Evolutionary conservation across 2,888 invertebrate species (phyloP).

Genomic region (Stenodema calcarata): DNA sequence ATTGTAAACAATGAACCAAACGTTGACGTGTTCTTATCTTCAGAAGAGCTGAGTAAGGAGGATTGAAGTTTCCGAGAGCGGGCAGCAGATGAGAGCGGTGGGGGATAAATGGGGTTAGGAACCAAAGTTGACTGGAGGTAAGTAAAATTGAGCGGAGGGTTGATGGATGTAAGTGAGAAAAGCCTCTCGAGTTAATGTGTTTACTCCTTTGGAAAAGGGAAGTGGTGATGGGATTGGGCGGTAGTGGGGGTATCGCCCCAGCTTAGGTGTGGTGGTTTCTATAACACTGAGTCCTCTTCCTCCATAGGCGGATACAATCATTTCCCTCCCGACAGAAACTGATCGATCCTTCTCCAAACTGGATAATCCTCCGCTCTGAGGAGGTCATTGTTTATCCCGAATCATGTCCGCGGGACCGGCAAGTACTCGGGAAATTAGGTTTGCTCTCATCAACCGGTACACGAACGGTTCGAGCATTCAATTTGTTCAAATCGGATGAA

Average conservation of each 20-base stretch:
- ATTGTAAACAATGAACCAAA: not conserved
- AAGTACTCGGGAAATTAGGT: no score
- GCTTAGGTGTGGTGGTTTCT: not conserved
- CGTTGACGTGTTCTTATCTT: not conserved
- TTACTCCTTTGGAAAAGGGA: slow-evolving; percentile 42
- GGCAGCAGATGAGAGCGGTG: not conserved
- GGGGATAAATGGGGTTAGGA: slow-evolving; percentile 48
- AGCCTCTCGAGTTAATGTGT: slow-evolving; percentile 48
- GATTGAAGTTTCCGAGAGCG: slow-evolving; percentile 7
- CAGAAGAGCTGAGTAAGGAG: not conserved
- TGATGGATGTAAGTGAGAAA: slow-evolving; percentile 48
- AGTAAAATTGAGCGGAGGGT: slow-evolving; percentile 38
- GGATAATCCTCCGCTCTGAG: not conserved
- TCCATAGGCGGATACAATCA: not conserved
- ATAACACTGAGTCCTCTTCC: not conserved
- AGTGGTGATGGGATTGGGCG: not conserved
- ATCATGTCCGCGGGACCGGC: not conserved
- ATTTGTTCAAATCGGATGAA: no score
- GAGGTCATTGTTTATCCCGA: not conserved
- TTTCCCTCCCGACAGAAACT: not conserved
- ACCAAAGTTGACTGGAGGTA: slow-evolving; percentile 40
- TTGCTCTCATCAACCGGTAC: no score
- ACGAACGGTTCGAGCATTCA: no score
- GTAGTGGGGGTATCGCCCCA: not conserved
- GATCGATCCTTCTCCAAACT: not conserved